Evolutionary conservation across 2,113 vertebrate species (phyloP), one percentile per base, ranked within the genome.

Genomic region (Colossoma macropomum): DNA sequence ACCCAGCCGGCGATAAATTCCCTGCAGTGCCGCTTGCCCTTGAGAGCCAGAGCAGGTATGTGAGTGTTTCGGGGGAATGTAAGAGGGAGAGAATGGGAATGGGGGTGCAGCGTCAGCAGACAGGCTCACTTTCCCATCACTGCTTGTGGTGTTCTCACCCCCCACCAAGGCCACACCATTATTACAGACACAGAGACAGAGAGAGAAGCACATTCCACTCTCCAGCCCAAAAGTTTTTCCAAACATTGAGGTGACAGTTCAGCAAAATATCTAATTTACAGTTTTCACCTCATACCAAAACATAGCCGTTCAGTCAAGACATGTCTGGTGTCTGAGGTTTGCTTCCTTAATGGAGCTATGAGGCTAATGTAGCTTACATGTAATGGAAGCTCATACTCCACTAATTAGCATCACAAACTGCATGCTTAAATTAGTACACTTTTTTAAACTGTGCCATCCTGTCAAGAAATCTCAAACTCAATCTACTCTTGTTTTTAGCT

Each of bases 1-100:
- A 90, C 83, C 89, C 86, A 89, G 81, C 87, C 81, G 77, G 77
- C 86, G 78, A 90, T 91, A 90, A 91, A 90, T 86, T 81, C 12
- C 83, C 77, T 6, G 48, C 28, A 60, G 65, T 60, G 85, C 41
- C 34, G 16, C 72, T 85, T 76, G 84, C 83, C 92, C 88, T 90
- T 87, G 89, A 88, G 88, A 75, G 69, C 75, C 45, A 34, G 59
- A 52, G n/a, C 83, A 30, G 60, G 60, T 83, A 86, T 88, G 85
- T 63, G 63, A 88, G 82, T 82, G 86, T 77, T 75, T 71, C 77
- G 80, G 74, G 72, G 75, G 48, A 21, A 16, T 1, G 73, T 17
- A 70, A 63, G 30, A 17, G 19, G 48, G 16, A 5, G 70, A 63
- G 65, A 23, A 12, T 4, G 68, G 15, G 15, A 32, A 15, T 28